Percentiles rank a stretch among this genome's conserved stretches.
Conservation (phyloP, 2,113 vertebrate genomes). For the Ochotona curzoniae region DNA sequence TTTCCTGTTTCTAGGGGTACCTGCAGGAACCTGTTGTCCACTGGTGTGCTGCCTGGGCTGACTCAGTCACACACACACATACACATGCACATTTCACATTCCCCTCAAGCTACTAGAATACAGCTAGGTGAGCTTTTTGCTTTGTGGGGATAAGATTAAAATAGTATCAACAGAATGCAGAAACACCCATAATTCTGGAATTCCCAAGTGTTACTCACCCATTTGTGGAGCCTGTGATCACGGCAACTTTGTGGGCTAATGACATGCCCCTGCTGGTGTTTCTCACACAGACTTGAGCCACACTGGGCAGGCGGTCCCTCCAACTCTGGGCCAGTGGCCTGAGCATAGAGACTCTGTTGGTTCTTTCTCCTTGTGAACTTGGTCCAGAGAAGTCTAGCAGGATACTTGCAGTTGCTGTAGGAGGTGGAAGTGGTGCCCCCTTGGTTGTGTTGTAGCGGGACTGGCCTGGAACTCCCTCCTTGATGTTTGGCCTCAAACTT, state of each 20-base stretch:
- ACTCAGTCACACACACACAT: not conserved
- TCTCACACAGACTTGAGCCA: not conserved
- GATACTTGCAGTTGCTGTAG: not conserved
- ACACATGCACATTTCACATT: not conserved
- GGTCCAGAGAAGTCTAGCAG: not conserved
- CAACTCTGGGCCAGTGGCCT: not conserved
- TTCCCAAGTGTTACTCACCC: not conserved
- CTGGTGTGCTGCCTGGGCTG: not conserved
- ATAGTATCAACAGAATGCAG: not conserved
- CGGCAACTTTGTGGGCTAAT: conserved; percentile 61
- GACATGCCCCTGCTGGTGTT: not conserved
- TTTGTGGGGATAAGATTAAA: not conserved
- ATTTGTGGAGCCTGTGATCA: conserved; percentile 72
- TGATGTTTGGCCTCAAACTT: not conserved
- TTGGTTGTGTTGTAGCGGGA: not conserved
- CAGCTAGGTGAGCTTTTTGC: not conserved
- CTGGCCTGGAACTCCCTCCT: not conserved
- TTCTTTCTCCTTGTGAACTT: not conserved
- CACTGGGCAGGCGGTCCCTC: not conserved
- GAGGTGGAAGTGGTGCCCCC: not conserved
- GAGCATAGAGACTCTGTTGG: not conserved
- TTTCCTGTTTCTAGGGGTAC: not conserved
- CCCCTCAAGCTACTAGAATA: not conserved
- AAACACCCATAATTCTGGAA: not conserved
- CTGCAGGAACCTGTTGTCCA: not conserved